These are phyloP conservation scores for Noctua janthina DNA, from an alignment of 2,888 invertebrate species.

Conservation along the genomic window DNA sequence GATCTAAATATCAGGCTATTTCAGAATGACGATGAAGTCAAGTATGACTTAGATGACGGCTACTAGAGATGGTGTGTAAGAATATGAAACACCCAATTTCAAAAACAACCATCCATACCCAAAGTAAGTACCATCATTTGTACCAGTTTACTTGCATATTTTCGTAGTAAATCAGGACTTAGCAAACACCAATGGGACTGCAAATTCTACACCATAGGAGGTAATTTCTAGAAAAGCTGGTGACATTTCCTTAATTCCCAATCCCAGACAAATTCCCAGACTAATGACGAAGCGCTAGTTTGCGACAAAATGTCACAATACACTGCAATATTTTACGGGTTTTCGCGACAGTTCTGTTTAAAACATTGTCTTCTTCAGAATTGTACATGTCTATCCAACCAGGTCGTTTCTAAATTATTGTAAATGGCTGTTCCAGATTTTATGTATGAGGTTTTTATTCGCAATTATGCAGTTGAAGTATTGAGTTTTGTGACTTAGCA, in stretches of 20 bases:
- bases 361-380: neutral
- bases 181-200: neutral
- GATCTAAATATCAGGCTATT: constrained; percentile 5
- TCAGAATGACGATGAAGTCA: neutral
- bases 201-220: neutral
- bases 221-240: neutral
- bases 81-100: neutral
- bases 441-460: constrained; percentile 24
- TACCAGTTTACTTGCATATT: neutral
- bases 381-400: neutral
- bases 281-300: neutral
- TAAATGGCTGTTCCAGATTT: neutral
- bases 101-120: neutral
- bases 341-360: constrained; percentile 14
- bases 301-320: constrained; percentile 16
- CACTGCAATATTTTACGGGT: constrained; percentile 15
- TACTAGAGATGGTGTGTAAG: neutral
- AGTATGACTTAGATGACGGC: neutral
- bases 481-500: neutral
- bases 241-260: neutral
- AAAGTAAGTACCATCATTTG: neutral
- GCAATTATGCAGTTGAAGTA: neutral
- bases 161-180: neutral
- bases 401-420: constrained; percentile 5
- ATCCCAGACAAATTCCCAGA: neutral